phyloP scores from a whole-genome alignment of 2,888 invertebrate genomes.

The Rhamnusium bicolor region DNA sequence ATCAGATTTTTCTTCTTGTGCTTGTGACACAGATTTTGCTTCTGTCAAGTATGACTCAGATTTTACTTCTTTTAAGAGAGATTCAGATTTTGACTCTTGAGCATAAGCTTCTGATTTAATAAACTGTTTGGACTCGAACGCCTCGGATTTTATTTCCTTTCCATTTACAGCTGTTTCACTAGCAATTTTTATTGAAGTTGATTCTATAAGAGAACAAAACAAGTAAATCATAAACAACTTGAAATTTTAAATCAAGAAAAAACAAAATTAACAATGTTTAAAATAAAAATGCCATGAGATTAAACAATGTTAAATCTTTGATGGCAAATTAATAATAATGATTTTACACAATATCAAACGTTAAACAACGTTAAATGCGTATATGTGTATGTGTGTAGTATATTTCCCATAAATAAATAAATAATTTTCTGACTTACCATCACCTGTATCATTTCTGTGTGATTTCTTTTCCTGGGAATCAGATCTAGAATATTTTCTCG shows the following conservation, averaged over 20 bases:
- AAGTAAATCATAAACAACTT: too few species aligned
- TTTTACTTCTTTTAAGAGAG: slow-evolving; percentile 42
- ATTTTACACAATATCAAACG: neutral
- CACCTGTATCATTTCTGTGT: slow-evolving; percentile 4
- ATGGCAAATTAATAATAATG: neutral
- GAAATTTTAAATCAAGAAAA: too few species aligned
- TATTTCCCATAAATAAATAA: neutral
- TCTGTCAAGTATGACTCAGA: slow-evolving; percentile 43
- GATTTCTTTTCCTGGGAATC: slow-evolving; percentile 49
- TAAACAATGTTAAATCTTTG: neutral
- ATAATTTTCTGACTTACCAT: slow-evolving; percentile 33
- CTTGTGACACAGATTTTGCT: slow-evolving; percentile 30
- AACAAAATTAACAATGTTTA: too few species aligned
- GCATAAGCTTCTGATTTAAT: slow-evolving; percentile 46
- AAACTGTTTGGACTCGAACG: slow-evolving; percentile 40
- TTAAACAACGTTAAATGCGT: neutral
- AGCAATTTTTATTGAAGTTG: slow-evolving; percentile 51
- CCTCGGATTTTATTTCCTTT: slow-evolving; percentile 43
- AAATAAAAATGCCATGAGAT: neutral
- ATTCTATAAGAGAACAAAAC: slow-evolving; percentile 54
- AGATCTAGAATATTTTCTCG: slow-evolving; percentile 54
- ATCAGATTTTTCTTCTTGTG: slow-evolving; percentile 15
- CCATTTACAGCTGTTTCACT: slow-evolving; percentile 49
- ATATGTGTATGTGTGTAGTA: neutral
- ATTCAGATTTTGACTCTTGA: slow-evolving; percentile 42